phyloP scores from a whole-genome alignment of 2,797 vertebrate genomes.

The Bradypodion pumilum region DNA sequence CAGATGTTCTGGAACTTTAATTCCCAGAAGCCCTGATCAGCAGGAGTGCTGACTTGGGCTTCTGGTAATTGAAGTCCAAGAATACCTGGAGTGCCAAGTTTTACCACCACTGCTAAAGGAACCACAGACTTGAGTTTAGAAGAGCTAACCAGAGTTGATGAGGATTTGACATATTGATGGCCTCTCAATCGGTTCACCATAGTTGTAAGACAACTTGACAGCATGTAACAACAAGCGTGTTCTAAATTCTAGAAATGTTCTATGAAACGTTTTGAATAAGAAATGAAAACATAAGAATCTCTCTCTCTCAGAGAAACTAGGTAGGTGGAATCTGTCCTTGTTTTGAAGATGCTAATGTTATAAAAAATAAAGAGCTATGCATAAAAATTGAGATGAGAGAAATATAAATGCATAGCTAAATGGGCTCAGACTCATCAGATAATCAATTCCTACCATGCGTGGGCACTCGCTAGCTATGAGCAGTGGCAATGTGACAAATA shows the following conservation, averaged over 20 bases:
- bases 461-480: conserved; percentile 79
- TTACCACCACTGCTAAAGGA: no score
- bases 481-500: conserved; percentile 79
- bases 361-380: conserved; percentile 50
- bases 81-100: no score
- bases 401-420: not conserved
- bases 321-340: not conserved
- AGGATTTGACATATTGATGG: no score
- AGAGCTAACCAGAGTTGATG: no score
- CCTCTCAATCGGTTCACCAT: no score
- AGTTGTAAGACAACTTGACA: no score
- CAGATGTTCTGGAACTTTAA: no score
- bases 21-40: no score
- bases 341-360: not conserved
- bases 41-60: no score
- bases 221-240: no score
- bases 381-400: conserved; percentile 59
- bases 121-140: no score
- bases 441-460: conserved; percentile 72
- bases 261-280: not conserved
- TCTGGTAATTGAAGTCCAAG: no score
- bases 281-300: not conserved
- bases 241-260: not conserved
- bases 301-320: not conserved
- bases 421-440: conserved; percentile 55